Evolutionary conservation across 1,140 invertebrate species (phyloP).

Genomic region (Camponotus vicinus): DNA sequence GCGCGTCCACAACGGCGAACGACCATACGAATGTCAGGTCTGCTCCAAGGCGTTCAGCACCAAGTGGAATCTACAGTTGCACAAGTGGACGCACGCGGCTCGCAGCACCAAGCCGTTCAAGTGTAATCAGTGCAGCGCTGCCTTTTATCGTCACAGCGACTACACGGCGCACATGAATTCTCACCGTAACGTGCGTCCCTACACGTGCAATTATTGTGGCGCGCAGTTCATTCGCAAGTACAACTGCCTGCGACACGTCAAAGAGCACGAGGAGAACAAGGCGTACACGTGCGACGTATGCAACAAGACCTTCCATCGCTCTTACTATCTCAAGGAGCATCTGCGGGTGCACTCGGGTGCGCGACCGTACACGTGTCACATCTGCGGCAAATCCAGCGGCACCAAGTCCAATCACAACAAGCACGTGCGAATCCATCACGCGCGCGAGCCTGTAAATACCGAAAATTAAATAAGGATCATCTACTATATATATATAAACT

Average conservation of each 20-base stretch:
- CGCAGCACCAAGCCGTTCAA: conserved; percentile 94
- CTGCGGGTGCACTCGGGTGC: conserved; percentile 93
- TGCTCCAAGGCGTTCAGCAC: conserved; percentile 95
- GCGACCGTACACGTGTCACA: conserved; percentile 94
- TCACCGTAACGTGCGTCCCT: conserved; percentile 92
- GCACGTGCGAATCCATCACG: conserved; percentile 95
- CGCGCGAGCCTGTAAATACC: conserved; percentile 93
- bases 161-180: conserved; percentile 94
- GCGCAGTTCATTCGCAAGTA: conserved; percentile 97
- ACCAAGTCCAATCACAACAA: conserved; percentile 96
- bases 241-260: conserved; percentile 95
- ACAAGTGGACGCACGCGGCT: conserved; percentile 95
- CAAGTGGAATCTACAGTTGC: conserved; percentile 95
- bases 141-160: conserved; percentile 92
- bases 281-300: conserved; percentile 95
- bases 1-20: conserved; percentile 91
- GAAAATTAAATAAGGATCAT: conserved; percentile 88
- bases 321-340: conserved; percentile 95
- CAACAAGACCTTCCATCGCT: conserved; percentile 94
- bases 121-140: conserved; percentile 93
- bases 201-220: conserved; percentile 97
- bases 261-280: conserved; percentile 96
- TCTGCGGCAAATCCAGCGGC: conserved; percentile 94
- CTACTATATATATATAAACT: too few species aligned
- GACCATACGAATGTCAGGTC: conserved; percentile 92